A percentile compares a stretch with the other conserved stretches of the same genome.
Conservation (phyloP, 2,113 vertebrate species). For the Acanthisitta chloris region DNA sequence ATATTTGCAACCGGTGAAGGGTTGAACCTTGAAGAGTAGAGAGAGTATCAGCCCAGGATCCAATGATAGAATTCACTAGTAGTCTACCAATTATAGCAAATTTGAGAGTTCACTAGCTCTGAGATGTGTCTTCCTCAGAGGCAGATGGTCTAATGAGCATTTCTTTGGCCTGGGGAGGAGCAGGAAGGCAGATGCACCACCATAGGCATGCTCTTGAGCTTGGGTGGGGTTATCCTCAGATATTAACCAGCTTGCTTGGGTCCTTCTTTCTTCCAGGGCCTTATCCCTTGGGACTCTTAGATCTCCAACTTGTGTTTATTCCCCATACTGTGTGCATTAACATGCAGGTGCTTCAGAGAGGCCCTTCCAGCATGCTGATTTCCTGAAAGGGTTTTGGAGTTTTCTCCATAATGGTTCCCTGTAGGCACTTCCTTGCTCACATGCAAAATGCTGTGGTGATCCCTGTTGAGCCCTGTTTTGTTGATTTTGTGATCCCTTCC, state of each 20-base stretch:
- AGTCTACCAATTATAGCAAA: not conserved
- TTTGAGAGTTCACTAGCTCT: not conserved
- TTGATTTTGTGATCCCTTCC: not conserved
- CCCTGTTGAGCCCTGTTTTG: not conserved
- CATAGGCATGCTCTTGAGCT: not conserved
- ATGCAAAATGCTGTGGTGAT: not conserved
- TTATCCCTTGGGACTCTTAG: not conserved
- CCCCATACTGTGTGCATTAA: not conserved
- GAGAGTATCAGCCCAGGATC: not conserved
- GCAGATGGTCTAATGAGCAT: not conserved
- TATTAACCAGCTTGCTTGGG: not conserved
- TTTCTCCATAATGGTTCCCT: not conserved
- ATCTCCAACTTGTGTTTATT: not conserved
- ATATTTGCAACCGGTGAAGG: not conserved
- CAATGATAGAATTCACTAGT: not conserved
- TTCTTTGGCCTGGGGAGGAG: not conserved
- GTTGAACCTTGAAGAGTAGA: not conserved
- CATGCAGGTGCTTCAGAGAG: not conserved
- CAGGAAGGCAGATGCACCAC: not conserved
- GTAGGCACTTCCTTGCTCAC: not conserved
- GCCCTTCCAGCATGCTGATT: not conserved
- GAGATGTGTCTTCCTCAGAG: not conserved
- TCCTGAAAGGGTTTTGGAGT: not conserved
- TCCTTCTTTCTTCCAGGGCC: not conserved
- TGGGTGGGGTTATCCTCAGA: not conserved